Conservation (phyloP, 2,888 invertebrate species). For the Drosophila longiperda region DNA sequence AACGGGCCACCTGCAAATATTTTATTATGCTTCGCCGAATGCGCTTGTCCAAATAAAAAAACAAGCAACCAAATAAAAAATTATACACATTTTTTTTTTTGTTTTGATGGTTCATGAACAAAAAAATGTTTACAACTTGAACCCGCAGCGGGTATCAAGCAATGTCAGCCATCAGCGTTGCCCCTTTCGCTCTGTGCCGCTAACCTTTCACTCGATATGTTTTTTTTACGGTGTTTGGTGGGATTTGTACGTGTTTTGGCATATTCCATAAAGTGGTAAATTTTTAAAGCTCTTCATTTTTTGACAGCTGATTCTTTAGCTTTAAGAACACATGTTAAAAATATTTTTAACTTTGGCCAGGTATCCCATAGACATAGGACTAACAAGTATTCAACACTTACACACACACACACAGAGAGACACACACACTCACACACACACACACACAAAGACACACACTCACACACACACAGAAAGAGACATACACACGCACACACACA, state of each 20-base stretch:
- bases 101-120: background rate
- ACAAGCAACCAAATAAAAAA: conserved; percentile 20
- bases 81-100: background rate
- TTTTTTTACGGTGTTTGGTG: conserved; percentile 42
- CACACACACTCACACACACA: conserved; percentile 9
- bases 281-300: conserved; percentile 44
- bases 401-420: conserved; percentile 18
- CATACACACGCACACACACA: background rate
- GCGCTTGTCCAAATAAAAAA: conserved; percentile 21
- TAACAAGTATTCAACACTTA: conserved; percentile 4
- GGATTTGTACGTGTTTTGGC: conserved; percentile 60
- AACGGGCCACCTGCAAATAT: conserved; percentile 67
- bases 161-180: background rate
- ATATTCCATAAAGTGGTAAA: conserved; percentile 65
- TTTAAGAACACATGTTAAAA: conserved; percentile 37
- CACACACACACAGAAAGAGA: background rate
- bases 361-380: conserved; percentile 2
- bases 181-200: background rate
- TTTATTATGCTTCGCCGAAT: conserved; percentile 73
- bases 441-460: conserved; percentile 20
- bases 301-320: conserved; percentile 59
- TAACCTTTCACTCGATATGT: conserved; percentile 20
- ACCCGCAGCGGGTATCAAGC: conserved; percentile 6
- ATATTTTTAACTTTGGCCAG: conserved; percentile 11
- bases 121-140: conserved; percentile 24